phyloP scores from a whole-genome alignment of 2,888 invertebrate species.

The Eupithecia pulchellata region DNA sequence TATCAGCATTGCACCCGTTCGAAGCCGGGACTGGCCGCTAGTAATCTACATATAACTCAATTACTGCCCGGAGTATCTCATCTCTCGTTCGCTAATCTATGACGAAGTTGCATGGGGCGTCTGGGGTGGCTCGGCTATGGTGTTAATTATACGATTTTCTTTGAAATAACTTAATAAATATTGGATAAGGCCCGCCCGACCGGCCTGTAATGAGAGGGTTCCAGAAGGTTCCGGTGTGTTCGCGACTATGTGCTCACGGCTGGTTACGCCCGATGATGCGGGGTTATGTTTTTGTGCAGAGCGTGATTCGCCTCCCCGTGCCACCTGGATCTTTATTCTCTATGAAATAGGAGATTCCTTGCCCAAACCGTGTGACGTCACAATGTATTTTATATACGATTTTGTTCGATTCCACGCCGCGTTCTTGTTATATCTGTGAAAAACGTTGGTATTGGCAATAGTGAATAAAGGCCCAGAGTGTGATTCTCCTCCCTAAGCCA shows the following conservation, averaged over 20 bases:
- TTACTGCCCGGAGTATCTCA: constrained; percentile 18
- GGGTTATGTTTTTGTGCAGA: constrained; percentile 22
- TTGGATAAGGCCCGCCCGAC: constrained; percentile 77
- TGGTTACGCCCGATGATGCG: constrained; percentile 21
- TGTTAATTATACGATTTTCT: constrained; percentile 85
- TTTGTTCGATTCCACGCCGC: no score
- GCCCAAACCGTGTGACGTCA: no score
- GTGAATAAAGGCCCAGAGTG: no score
- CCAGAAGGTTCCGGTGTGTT: constrained; percentile 26
- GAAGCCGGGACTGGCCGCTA: no score
- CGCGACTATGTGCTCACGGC: constrained; percentile 36
- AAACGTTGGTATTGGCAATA: no score
- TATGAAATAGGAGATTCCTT: no score
- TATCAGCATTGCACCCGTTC: no score
- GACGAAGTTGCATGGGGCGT: constrained; percentile 48
- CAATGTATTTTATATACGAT: no score
- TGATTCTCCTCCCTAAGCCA: no score
- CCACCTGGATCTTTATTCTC: constrained; percentile 12
- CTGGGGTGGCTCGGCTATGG: constrained; percentile 59
- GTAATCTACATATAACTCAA: no score
- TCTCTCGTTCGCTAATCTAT: constrained; percentile 46
- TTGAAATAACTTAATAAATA: constrained; percentile 86
- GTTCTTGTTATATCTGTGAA: no score
- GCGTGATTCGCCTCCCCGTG: neutral
- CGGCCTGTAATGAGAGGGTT: constrained; percentile 66